These are phyloP conservation scores for Boulengeromyrus knoepffleri DNA, from an alignment of 2,113 vertebrate genomes.

Conservation along the genomic window DNA sequence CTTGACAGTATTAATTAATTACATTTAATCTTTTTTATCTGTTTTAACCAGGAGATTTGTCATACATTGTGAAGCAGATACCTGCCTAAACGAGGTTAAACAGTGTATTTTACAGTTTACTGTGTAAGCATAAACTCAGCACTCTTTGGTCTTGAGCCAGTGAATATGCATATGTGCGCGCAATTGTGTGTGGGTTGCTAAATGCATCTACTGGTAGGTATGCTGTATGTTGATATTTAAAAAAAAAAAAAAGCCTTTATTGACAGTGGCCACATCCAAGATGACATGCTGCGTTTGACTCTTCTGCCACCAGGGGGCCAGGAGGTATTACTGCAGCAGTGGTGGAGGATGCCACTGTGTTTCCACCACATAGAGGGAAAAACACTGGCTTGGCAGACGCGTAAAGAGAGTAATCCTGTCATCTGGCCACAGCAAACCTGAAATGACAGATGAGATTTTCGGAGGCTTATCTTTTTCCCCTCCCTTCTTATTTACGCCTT, in stretches of 20 bases:
- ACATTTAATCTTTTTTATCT: not conserved
- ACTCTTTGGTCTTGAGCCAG: not conserved
- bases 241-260: not conserved
- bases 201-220: not conserved
- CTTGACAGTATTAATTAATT: not conserved
- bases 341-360: not conserved
- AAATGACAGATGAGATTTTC: slow-evolving; percentile 32
- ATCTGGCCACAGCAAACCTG: slow-evolving; percentile 30
- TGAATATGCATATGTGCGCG: not conserved
- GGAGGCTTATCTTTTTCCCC: slow-evolving; percentile 10
- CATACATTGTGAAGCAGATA: not conserved
- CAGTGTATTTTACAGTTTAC: not conserved
- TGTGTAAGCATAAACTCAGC: not conserved
- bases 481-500: slow-evolving; percentile 24
- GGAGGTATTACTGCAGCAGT: slow-evolving; percentile 17
- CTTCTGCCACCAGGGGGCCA: not conserved
- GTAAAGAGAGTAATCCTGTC: slow-evolving; percentile 27
- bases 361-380: slow-evolving; percentile 20
- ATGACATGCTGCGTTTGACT: not conserved
- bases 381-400: slow-evolving; percentile 26
- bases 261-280: not conserved
- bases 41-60: not conserved
- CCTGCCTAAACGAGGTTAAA: not conserved
- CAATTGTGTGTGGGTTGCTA: not conserved
- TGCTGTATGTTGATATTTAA: not conserved